A percentile compares a stretch with the other conserved stretches of the same genome.
Evolutionary conservation across 2,113 vertebrate species (phyloP).

Genomic region (Mixornis gularis): DNA sequence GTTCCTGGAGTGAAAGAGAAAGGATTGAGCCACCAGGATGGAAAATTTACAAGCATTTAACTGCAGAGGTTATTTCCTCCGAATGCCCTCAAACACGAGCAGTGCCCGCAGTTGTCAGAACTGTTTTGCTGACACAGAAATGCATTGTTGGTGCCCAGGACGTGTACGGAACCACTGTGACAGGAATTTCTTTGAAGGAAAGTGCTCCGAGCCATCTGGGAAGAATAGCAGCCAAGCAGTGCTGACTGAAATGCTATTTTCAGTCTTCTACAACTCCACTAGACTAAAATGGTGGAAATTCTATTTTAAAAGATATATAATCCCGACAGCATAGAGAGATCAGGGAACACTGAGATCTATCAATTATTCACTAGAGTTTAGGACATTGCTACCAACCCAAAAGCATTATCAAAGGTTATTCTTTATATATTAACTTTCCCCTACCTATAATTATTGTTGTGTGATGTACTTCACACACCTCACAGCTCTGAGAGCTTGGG

Average conservation of each 20-base stretch:
- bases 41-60: background rate
- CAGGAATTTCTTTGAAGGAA: background rate
- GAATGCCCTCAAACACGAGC: background rate
- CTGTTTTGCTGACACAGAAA: background rate
- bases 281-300: background rate
- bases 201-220: background rate
- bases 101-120: background rate
- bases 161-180: background rate
- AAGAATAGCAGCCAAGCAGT: background rate
- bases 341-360: background rate
- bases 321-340: background rate
- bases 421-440: background rate
- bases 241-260: background rate
- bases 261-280: background rate
- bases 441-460: background rate
- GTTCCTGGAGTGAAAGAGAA: background rate
- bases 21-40: background rate
- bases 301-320: background rate
- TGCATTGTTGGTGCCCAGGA: background rate
- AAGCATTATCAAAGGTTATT: background rate
- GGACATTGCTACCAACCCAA: background rate
- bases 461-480: background rate
- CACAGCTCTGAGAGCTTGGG: background rate
- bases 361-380: background rate
- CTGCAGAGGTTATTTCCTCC: background rate